These are phyloP conservation scores for Neoaliturus tenellus DNA, from an alignment of 2,888 invertebrate species.

Conservation along the genomic window DNA sequence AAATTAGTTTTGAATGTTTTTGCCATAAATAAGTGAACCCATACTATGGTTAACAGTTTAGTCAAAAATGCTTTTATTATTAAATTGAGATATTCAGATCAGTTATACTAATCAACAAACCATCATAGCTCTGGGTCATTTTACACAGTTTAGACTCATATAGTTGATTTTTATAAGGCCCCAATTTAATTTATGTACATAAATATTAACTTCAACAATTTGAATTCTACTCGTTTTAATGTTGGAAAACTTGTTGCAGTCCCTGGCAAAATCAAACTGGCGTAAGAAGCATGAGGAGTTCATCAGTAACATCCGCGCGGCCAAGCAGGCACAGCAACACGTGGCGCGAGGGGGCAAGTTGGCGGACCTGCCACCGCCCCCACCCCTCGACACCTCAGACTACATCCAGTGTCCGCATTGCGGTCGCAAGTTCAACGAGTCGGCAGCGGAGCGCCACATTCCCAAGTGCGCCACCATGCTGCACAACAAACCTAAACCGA, in stretches of 20 bases:
- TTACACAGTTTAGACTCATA: too few relatives aligned
- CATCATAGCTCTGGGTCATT: too few relatives aligned
- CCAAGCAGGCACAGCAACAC: conserved; percentile 89
- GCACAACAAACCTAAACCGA: conserved; percentile 84
- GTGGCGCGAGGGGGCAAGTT: conserved; percentile 90
- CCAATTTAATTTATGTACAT: too few relatives aligned
- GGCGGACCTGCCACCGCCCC: conserved; percentile 92
- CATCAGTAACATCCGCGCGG: conserved; percentile 92
- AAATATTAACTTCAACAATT: too few relatives aligned
- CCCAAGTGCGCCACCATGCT: conserved; percentile 91
- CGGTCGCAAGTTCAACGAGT: conserved; percentile 87
- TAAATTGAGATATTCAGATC: too few relatives aligned
- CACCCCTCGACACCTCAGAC: conserved; percentile 92
- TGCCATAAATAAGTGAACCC: too few relatives aligned
- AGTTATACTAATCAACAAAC: too few relatives aligned
- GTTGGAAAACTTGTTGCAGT: not conserved
- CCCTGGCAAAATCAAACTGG: conserved; percentile 82
- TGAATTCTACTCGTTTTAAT: too few relatives aligned
- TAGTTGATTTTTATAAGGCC: too few relatives aligned
- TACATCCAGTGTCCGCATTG: conserved; percentile 91
- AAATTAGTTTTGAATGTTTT: too few relatives aligned
- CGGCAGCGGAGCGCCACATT: conserved; percentile 92
- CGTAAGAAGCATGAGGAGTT: conserved; percentile 96
- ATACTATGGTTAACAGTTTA: too few relatives aligned
- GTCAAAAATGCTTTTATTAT: too few relatives aligned